Evolutionary conservation across 2,113 vertebrate genomes (phyloP), one percentile per base, ranked within the genome.

Genomic region (Tretioscincus oriximinensis): DNA sequence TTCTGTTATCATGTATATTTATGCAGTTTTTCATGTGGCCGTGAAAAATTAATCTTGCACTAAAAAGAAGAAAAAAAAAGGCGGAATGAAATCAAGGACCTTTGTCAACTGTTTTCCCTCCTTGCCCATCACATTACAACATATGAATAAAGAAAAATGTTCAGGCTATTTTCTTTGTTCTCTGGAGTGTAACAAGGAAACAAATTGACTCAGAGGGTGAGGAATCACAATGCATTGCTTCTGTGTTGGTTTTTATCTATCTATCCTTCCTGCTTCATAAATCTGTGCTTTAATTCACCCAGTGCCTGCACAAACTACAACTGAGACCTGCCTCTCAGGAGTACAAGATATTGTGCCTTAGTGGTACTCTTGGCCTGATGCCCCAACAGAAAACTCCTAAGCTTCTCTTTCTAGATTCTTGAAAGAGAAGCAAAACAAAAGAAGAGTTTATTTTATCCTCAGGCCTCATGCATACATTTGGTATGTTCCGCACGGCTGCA

Each of bases 151-250:
- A 81, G 72, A 81, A 81, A 51, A 68, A 81, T 51, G 61, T 74
- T 58, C 72, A 68, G 63, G 64, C 79, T 81, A 73, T 81, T 81
- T 74, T 74, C 79, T 81, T 81, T 81, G 79, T 73, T 67, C 79
- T 67, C 63, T 74, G 79, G 45, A 81, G 79, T 81, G 79, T 67
- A 74, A 58, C 79, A 81, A n/a, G 47, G 71, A 61, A 81, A 73
- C 47, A 81, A 81, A 81, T 81, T 81, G 71, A 81, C 72, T 71
- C 63, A 31, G 31, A 12, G 28, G 24, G 71, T 49, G 69, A 12
- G 28, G n/a, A 7, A 58, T 81, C 71, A 41, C 47, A 58, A 58
- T 74, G 65, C 28, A 49, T 74, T 60, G 67, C 49, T 75, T 68
- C 29, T 20, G 63, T 74, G 41, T 68, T 69, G 28, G 24, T 74